A percentile compares a stretch with the other conserved stretches of the same genome.
These are phyloP conservation scores for Porites divaricata DNA, from an alignment of 92 coral and sea anemone species.

Conservation along the genomic window DNA sequence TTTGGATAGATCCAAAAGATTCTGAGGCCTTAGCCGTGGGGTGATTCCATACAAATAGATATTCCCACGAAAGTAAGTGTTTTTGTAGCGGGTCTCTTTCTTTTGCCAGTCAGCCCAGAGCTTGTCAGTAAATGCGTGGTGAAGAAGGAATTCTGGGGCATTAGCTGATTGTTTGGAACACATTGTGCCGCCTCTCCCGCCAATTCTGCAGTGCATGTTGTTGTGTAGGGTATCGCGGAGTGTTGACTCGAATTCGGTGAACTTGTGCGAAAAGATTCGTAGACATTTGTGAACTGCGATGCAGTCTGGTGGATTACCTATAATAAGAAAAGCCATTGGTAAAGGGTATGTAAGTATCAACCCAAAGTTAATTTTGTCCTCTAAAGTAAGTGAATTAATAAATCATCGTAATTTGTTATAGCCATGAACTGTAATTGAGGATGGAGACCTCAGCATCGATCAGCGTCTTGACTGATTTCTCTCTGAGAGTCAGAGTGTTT, in stretches of 20 bases:
- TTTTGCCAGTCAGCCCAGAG: slow-evolving; percentile 92
- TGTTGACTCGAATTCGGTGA: slow-evolving; percentile 66
- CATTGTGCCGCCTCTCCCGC: slow-evolving; percentile 86
- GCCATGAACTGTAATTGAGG: too few relatives aligned
- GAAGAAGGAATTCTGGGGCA: slow-evolving; percentile 88
- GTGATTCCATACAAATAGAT: slow-evolving; percentile 9
- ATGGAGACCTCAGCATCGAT: too few relatives aligned
- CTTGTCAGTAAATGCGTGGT: slow-evolving; percentile 86
- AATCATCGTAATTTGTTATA: too few relatives aligned
- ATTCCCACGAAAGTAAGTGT: slow-evolving; percentile 51
- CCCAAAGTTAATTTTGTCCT: too few relatives aligned
- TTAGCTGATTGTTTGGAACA: slow-evolving; percentile 75
- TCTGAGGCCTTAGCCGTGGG: slow-evolving; percentile 54
- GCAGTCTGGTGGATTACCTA: slow-evolving; percentile 89
- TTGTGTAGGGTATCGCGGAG: slow-evolving; percentile 80
- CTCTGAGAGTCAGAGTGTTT: too few relatives aligned
- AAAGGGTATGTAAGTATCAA: neutral
- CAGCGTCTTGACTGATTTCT: too few relatives aligned
- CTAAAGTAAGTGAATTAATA: too few relatives aligned
- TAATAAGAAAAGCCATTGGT: neutral
- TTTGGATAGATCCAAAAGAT: slow-evolving; percentile 60
- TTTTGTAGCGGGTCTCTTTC: slow-evolving; percentile 61
- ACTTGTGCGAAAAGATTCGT: slow-evolving; percentile 54
- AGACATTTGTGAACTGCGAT: slow-evolving; percentile 80
- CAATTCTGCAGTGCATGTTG: slow-evolving; percentile 91